Evolutionary conservation across 2,113 vertebrate genomes (phyloP), one percentile per base, ranked within the genome.

Genomic region (Aix galericulata): DNA sequence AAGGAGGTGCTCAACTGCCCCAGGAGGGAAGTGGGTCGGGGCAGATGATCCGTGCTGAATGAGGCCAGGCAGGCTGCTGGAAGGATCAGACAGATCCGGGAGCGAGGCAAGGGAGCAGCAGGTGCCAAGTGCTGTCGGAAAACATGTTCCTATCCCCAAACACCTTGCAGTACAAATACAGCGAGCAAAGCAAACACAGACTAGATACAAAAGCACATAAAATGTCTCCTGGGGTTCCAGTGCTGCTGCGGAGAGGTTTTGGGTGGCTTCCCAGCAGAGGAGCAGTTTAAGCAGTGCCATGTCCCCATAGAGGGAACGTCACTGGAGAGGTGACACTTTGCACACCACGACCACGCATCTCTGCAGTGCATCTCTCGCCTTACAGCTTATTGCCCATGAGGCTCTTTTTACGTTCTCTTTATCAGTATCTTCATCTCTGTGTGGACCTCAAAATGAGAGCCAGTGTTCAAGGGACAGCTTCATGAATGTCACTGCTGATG

Each of bases 41-140:
- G 55, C n/a, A 56, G 76, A 15, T 2, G 32, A 66, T n/a, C 48
- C 44, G 18, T 0, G 2, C 7, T 50, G 60, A 50, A 1, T 0
- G 1, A 38, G 72, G 55, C 31, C 44, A 50, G 11, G 20, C 59
- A 67, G 40, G 8, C 62, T 40, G 23, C 2, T 34, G 73, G 80
- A 60, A 76, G 63, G 48, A 42, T 5, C 3, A 64, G 42, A 48
- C 7, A 17, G 42, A 4, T 9, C 0, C 27, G 72, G 53, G 88
- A 83, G 63, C 32, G 25, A 18, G 23, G 38, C 15, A 50, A 21
- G 44, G 75, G 72, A 32, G 11, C 1, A 5, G 46, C 0, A 1
- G 50, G 38, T 15, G 26, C 34, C 22, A 11, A 23, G 55, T 2
- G 15, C 80, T 59, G 68, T 2, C 14, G 29, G 58, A 14, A 50